These are phyloP conservation scores for Lanius collurio DNA, from an alignment of 2,113 vertebrate species.

Conservation along the genomic window DNA sequence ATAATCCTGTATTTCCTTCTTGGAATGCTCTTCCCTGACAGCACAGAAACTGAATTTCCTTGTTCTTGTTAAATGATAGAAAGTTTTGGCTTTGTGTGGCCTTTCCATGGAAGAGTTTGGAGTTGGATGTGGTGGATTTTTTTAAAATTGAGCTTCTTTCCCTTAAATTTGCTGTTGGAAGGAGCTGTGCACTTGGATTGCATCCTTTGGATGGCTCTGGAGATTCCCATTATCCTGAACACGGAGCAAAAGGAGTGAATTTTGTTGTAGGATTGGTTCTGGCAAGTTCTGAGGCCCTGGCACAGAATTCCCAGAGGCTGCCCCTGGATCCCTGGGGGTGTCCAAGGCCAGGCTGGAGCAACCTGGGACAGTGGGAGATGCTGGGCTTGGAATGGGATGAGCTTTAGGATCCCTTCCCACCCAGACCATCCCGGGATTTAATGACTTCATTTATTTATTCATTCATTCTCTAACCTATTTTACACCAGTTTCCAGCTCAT, in stretches of 20 bases:
- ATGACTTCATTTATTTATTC: not conserved
- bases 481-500: not conserved
- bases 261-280: not conserved
- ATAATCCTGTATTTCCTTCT: not conserved
- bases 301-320: not conserved
- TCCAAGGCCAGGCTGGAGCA: not conserved
- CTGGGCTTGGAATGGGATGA: not conserved
- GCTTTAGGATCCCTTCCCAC: not conserved
- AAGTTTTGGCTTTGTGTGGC: not conserved
- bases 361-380: rapidly evolving
- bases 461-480: not conserved
- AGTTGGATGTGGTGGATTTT: not conserved
- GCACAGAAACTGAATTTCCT: not conserved
- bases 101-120: not conserved
- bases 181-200: not conserved
- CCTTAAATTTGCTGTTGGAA: not conserved
- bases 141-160: not conserved
- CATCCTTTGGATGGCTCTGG: not conserved
- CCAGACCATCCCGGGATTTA: not conserved
- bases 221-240: not conserved
- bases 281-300: not conserved
- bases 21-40: not conserved
- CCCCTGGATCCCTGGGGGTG: not conserved
- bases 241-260: not conserved
- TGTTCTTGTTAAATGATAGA: not conserved